A percentile compares a stretch with the other conserved stretches of the same genome.
Evolutionary conservation across 1,140 invertebrate species (phyloP).

Genomic region (Lordiphosa mommai): DNA sequence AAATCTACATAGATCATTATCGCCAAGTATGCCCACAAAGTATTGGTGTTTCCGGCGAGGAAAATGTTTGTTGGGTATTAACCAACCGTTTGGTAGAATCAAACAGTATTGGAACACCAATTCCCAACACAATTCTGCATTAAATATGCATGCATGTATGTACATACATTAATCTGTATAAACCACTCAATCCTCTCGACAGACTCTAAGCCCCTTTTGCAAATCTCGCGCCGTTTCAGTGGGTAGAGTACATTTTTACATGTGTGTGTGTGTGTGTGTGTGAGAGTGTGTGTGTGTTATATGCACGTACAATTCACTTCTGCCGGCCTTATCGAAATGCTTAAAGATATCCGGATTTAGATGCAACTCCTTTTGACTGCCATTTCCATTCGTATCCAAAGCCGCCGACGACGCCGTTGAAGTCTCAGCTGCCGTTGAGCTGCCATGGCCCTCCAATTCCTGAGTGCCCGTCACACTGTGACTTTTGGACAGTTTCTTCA

Average conservation of each 20-base stretch:
- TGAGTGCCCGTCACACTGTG: conserved; percentile 54
- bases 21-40: no score
- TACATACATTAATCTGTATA: not conserved
- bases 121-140: not conserved
- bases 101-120: conserved; percentile 27
- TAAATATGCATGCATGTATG: no score
- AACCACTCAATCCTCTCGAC: not conserved
- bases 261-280: conserved; percentile 18
- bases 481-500: conserved; percentile 64
- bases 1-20: no score
- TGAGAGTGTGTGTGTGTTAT: conserved; percentile 20
- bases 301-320: conserved; percentile 72
- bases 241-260: no score
- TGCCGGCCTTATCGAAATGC: conserved; percentile 69
- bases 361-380: not conserved
- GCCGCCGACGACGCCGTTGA: conserved; percentile 12
- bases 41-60: not conserved
- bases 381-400: conserved; percentile 33
- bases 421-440: conserved; percentile 1
- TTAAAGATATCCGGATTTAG: conserved; percentile 69
- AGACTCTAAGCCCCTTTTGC: no score
- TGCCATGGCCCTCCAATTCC: conserved; percentile 30
- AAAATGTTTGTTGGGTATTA: no score
- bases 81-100: not conserved
- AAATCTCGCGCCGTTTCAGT: conserved; percentile 16